Conservation (phyloP, 2,113 vertebrate genomes). For the Rhagologus leucostigma region DNA sequence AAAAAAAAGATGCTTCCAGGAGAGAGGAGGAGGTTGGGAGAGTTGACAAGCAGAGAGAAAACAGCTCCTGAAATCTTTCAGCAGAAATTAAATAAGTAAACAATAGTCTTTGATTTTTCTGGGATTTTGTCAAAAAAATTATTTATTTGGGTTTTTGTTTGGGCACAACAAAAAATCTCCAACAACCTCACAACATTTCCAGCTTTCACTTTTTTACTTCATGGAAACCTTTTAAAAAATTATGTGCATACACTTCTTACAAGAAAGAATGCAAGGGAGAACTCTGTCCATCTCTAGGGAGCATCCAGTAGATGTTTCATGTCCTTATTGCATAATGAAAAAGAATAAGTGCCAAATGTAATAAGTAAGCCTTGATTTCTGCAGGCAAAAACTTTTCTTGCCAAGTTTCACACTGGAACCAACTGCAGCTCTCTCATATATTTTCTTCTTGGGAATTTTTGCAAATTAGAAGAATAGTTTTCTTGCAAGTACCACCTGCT, state of each 20-base stretch:
- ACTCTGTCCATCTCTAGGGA: neutral
- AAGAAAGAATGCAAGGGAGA: neutral
- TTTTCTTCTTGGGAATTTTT: neutral
- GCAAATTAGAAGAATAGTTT: conserved; percentile 1
- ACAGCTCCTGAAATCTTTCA: conserved; percentile 8
- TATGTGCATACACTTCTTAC: neutral
- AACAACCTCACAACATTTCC: neutral
- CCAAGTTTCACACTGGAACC: conserved; percentile 32
- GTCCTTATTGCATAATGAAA: neutral
- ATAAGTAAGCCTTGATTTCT: neutral
- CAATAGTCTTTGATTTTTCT: neutral
- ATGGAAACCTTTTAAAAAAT: neutral
- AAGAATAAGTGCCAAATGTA: neutral
- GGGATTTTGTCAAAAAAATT: neutral
- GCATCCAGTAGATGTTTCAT: neutral
- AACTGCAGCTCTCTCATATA: neutral
- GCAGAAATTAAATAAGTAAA: conserved; percentile 8
- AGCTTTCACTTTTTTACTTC: neutral
- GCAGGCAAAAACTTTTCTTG: neutral
- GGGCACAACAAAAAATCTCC: neutral
- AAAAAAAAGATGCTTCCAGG: neutral
- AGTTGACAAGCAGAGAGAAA: conserved; percentile 1
- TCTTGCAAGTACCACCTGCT: neutral
- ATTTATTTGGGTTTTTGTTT: neutral
- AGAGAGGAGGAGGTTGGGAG: neutral